These are phyloP conservation scores for Cryptoprocta ferox DNA, from an alignment of 2,797 vertebrate species.

Conservation along the genomic window DNA sequence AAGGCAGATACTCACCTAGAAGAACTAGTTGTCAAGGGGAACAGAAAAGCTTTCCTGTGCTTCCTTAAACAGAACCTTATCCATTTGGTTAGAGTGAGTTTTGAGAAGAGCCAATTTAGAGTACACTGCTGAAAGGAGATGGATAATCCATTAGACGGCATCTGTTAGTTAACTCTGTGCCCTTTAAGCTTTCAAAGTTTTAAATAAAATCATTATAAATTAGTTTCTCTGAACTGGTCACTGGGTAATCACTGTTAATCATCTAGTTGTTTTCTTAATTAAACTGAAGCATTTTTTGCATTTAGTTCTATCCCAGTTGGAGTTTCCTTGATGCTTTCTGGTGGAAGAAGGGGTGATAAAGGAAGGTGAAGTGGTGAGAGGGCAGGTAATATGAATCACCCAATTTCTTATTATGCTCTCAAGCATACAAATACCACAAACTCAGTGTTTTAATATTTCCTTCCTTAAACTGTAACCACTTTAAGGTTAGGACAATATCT, in stretches of 20 bases:
- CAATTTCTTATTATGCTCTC: background rate
- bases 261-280: background rate
- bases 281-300: background rate
- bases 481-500: slow-evolving; percentile 22
- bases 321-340: slow-evolving; percentile 16
- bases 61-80: slow-evolving; percentile 79
- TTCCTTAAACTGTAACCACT: slow-evolving; percentile 17
- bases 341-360: background rate
- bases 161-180: slow-evolving; percentile 29
- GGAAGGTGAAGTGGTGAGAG: background rate
- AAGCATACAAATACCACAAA: slow-evolving; percentile 9
- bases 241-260: background rate
- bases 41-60: slow-evolving; percentile 77
- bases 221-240: slow-evolving; percentile 46
- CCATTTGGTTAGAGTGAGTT: slow-evolving; percentile 72
- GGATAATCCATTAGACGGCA: slow-evolving; percentile 73
- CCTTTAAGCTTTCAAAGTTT: slow-evolving; percentile 45
- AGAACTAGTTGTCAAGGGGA: slow-evolving; percentile 77
- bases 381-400: background rate
- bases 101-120: slow-evolving; percentile 76
- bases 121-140: slow-evolving; percentile 77
- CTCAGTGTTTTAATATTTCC: background rate
- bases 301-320: background rate
- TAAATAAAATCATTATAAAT: slow-evolving; percentile 62
- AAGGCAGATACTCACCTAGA: slow-evolving; percentile 77